Percentiles rank a stretch among this genome's conserved stretches.
Conservation (phyloP, 2,797 vertebrate genomes). For the Lycodopsis pacificus region DNA sequence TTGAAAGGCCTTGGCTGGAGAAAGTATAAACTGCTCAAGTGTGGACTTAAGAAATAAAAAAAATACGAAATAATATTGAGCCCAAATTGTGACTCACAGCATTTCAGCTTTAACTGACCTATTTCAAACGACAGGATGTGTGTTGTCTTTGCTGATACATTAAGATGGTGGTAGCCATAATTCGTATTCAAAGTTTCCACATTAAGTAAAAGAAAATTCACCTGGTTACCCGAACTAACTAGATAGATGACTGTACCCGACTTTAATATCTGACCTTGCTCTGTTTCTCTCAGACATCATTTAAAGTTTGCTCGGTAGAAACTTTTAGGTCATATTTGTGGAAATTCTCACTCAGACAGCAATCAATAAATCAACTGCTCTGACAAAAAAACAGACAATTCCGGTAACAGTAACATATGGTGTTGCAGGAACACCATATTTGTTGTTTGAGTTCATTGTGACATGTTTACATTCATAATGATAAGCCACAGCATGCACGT, state of each 20-base stretch:
- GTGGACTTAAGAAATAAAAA: conserved; percentile 2
- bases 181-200: conserved; percentile 47
- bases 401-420: no score
- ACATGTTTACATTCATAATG: no score
- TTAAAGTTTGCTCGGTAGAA: not conserved
- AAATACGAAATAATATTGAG: not conserved
- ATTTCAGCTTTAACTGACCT: not conserved
- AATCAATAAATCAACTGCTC: not conserved
- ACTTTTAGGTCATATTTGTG: not conserved
- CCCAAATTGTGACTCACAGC: not conserved
- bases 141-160: conserved; percentile 4
- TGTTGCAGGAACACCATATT: not conserved
- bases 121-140: conserved; percentile 3
- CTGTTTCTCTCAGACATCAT: conserved; percentile 4
- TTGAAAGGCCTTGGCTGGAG: conserved; percentile 3
- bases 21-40: not conserved
- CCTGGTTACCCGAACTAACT: conserved; percentile 16
- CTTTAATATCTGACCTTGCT: conserved; percentile 10
- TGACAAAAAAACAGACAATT: not conserved
- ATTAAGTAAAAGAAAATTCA: conserved; percentile 11
- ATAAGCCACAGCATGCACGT: conserved; percentile 4
- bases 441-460: no score
- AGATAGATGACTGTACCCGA: conserved; percentile 26
- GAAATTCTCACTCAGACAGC: not conserved
- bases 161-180: conserved; percentile 11